These are phyloP conservation scores for Drosophila nannoptera DNA, from an alignment of 1,140 invertebrate species.

Conservation along the genomic window DNA sequence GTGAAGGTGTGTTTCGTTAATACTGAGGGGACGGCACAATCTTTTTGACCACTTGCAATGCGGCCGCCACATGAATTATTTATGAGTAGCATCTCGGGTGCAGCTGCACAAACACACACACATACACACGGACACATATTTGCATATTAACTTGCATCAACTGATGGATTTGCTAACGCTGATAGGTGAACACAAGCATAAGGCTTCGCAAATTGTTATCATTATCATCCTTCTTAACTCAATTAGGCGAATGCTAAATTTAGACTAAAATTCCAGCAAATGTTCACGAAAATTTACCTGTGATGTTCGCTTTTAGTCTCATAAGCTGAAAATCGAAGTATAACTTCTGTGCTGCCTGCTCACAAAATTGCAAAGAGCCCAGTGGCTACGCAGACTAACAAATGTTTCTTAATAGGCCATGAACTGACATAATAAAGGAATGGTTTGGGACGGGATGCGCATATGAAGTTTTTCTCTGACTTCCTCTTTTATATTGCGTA, in stretches of 20 bases:
- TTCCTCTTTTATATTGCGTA: too few species aligned
- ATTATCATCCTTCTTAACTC: too few species aligned
- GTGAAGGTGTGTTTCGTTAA: slow-evolving; percentile 3
- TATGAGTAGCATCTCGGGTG: slow-evolving; percentile 14
- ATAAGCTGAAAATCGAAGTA: slow-evolving; percentile 25
- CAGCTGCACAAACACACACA: slow-evolving; percentile 16
- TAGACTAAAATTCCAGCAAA: too few species aligned
- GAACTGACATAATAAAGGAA: slow-evolving; percentile 55
- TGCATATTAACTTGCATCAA: slow-evolving; percentile 20
- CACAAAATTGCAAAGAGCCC: slow-evolving; percentile 31
- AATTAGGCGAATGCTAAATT: too few species aligned
- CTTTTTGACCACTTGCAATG: slow-evolving; percentile 25
- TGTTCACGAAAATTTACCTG: too few species aligned
- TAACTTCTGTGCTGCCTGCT: slow-evolving; percentile 38
- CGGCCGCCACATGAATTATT: slow-evolving; percentile 26
- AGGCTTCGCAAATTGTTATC: neutral
- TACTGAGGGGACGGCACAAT: slow-evolving; percentile 3
- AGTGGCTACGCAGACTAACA: slow-evolving; percentile 9
- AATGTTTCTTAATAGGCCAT: slow-evolving; percentile 63
- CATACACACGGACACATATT: slow-evolving; percentile 15
- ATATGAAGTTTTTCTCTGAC: too few species aligned
- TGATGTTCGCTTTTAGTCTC: too few species aligned
- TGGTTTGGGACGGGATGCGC: slow-evolving; percentile 32
- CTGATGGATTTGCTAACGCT: slow-evolving; percentile 8
- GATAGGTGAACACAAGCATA: slow-evolving; percentile 5